phyloP scores from a whole-genome alignment of 2,113 vertebrate genomes.

The Tylochromis polylepis region DNA sequence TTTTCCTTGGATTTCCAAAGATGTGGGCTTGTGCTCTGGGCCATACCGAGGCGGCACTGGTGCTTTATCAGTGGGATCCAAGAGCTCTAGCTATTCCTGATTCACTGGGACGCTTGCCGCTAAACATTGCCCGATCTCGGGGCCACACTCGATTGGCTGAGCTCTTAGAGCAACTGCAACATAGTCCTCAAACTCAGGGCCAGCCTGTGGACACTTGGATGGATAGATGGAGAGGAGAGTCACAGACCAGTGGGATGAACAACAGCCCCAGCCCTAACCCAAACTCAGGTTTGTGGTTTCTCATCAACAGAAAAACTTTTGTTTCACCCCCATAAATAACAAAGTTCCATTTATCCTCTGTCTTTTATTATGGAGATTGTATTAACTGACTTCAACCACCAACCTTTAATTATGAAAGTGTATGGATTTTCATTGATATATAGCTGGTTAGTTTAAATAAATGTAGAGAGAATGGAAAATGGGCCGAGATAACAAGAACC shows the following conservation, averaged over 20 bases:
- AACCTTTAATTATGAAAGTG: not conserved
- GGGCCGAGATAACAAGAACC: not conserved
- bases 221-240: conserved; percentile 80
- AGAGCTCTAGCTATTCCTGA: conserved; percentile 93
- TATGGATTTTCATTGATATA: not conserved
- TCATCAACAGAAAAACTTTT: not conserved
- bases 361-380: not conserved
- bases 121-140: conserved; percentile 90
- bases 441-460: not conserved
- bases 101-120: conserved; percentile 88
- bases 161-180: conserved; percentile 90
- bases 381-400: not conserved
- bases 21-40: conserved; percentile 98
- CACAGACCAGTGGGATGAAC: conserved; percentile 78
- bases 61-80: conserved; percentile 96
- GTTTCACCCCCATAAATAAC: not conserved
- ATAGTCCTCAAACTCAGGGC: conserved; percentile 78
- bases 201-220: conserved; percentile 79
- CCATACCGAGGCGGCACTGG: conserved; percentile 88
- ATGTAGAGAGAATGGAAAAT: not conserved
- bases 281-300: conserved; percentile 77
- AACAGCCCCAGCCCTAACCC: conserved; percentile 72
- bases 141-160: conserved; percentile 93
- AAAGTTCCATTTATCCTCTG: not conserved
- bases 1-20: conserved; percentile 59